Percentiles rank a stretch among this genome's conserved stretches.
Evolutionary conservation across 2,113 vertebrate genomes (phyloP).

Genomic region (Scopus umbretta): DNA sequence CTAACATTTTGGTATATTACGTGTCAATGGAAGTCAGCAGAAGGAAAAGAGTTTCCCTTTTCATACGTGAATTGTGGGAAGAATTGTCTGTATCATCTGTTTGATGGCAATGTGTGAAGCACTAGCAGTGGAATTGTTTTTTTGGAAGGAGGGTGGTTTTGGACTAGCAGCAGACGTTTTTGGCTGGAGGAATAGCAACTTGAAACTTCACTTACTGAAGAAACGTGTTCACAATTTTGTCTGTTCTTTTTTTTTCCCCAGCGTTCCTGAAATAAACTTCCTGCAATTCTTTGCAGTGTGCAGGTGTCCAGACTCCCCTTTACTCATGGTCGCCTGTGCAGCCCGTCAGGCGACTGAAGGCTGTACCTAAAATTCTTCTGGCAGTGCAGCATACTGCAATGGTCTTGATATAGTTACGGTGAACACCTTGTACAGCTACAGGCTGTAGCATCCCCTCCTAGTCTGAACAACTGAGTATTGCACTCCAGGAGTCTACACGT

Average conservation of each 20-base stretch:
- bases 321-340: constrained; percentile 30
- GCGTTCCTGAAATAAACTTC: constrained; percentile 67
- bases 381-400: not conserved
- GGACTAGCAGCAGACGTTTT: not conserved
- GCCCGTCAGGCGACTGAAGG: constrained; percentile 17
- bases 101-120: not conserved
- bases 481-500: constrained; percentile 35
- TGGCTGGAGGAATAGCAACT: constrained; percentile 25
- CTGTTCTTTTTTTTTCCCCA: constrained; percentile 12
- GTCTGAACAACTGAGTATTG: constrained; percentile 4
- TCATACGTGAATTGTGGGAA: not conserved
- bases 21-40: not conserved
- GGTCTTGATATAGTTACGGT: not conserved
- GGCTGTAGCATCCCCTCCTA: constrained; percentile 24
- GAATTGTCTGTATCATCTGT: constrained; percentile 1
- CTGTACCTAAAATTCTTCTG: constrained; percentile 29
- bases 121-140: not conserved
- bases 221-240: constrained; percentile 62
- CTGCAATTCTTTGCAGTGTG: constrained; percentile 59
- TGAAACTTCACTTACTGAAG: constrained; percentile 45
- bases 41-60: not conserved
- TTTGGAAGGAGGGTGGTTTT: constrained; percentile 50
- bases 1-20: not conserved
- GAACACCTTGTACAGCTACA: constrained; percentile 2
- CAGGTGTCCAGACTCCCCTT: constrained; percentile 61